Evolutionary conservation across 2,888 invertebrate genomes (phyloP).

Genomic region (Eupithecia abbreviata): DNA sequence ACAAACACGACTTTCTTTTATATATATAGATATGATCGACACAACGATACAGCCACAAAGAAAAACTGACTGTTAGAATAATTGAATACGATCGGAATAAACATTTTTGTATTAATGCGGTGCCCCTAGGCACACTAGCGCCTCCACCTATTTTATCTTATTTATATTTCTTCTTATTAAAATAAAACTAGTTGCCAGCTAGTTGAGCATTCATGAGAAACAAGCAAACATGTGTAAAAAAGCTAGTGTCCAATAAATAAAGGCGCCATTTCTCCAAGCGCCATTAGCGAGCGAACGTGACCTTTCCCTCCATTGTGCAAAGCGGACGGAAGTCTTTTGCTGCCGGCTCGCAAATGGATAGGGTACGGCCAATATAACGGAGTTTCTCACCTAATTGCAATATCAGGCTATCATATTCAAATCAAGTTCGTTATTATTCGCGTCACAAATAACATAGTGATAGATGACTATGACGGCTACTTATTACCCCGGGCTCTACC

Average conservation of each 20-base stretch:
- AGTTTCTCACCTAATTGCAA: slow-evolving; percentile 22
- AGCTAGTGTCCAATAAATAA: slow-evolving; percentile 16
- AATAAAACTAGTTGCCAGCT: too few species aligned
- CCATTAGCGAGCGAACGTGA: slow-evolving; percentile 39
- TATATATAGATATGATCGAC: too few species aligned
- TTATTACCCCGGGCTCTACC: too few species aligned
- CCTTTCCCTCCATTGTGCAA: slow-evolving; percentile 38
- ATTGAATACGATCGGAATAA: neutral
- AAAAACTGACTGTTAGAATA: too few species aligned
- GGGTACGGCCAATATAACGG: slow-evolving; percentile 33
- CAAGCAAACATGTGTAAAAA: neutral
- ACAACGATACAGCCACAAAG: too few species aligned
- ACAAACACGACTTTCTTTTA: too few species aligned
- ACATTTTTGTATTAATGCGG: neutral
- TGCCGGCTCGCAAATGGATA: slow-evolving; percentile 34
- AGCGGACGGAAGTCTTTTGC: slow-evolving; percentile 41
- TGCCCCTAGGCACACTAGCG: too few species aligned
- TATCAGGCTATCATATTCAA: slow-evolving; percentile 1
- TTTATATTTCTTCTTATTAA: too few species aligned
- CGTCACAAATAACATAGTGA: neutral
- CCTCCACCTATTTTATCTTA: too few species aligned
- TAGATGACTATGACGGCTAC: neutral
- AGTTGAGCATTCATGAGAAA: neutral
- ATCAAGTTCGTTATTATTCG: slow-evolving; percentile 4
- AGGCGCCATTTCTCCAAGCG: slow-evolving; percentile 29